Conservation (phyloP, 2,113 vertebrate genomes). For the Dunckerocampus dactyliophorus region DNA sequence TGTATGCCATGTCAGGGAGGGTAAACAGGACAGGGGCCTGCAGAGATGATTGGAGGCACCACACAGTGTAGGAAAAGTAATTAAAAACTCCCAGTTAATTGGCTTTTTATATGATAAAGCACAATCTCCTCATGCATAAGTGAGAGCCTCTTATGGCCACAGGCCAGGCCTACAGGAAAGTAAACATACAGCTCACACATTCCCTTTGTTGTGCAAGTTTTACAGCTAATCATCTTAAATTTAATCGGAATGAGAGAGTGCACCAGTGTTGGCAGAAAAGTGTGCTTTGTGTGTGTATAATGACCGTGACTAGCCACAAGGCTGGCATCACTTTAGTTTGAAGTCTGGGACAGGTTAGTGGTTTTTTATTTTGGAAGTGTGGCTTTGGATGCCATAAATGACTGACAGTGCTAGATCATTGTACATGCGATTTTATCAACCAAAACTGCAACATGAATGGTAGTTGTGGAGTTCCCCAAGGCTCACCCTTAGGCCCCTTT, state of each 20-base stretch:
- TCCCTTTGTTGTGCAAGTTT: constrained; percentile 58
- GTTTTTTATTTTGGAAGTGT: background rate
- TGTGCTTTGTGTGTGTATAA: constrained; percentile 6
- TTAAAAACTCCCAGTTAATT: constrained; percentile 67
- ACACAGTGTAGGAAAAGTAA: constrained; percentile 54
- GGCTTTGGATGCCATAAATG: background rate
- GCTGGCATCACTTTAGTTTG: background rate
- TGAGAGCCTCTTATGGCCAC: constrained; percentile 47
- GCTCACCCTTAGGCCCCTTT: background rate
- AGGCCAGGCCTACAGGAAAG: constrained; percentile 53
- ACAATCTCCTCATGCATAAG: constrained; percentile 59
- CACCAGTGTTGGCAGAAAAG: constrained; percentile 21
- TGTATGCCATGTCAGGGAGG: constrained; percentile 19
- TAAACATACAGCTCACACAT: constrained; percentile 46
- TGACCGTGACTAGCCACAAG: constrained; percentile 7
- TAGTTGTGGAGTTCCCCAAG: background rate
- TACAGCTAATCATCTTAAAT: constrained; percentile 53
- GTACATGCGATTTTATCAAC: background rate
- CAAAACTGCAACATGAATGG: background rate
- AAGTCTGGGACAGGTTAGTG: background rate
- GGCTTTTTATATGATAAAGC: constrained; percentile 68
- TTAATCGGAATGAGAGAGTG: constrained; percentile 41
- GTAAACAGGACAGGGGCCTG: constrained; percentile 44
- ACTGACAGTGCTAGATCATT: background rate
- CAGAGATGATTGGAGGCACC: constrained; percentile 46